Evolutionary conservation across 2,888 invertebrate genomes (phyloP).

Genomic region (Strigamia transsilvanica): DNA sequence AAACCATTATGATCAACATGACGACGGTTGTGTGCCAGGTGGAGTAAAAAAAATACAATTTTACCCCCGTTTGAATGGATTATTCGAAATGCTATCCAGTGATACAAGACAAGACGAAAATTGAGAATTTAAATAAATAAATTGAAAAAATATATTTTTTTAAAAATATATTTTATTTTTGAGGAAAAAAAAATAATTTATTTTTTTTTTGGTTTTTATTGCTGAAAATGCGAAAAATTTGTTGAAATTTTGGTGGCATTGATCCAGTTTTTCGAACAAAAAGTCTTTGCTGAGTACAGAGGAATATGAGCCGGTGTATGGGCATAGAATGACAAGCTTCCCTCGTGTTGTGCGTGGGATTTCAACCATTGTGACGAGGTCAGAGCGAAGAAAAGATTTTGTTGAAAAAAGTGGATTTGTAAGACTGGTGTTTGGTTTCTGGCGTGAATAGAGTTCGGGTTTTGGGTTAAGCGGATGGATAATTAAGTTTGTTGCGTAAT

Average conservation of each 20-base stretch:
- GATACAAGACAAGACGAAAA: neutral
- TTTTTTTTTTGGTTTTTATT: too few species aligned
- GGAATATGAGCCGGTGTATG: neutral
- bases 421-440: neutral
- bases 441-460: neutral
- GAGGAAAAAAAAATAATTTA: too few species aligned
- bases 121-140: neutral
- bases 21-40: neutral
- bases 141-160: too few species aligned
- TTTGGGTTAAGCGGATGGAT: neutral
- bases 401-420: neutral
- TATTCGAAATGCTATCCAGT: neutral
- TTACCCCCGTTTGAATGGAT: constrained; percentile 15
- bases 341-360: neutral
- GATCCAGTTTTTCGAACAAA: constrained; percentile 16
- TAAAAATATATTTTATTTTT: too few species aligned
- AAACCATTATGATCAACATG: neutral
- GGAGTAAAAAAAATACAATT: neutral
- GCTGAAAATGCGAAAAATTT: too few species aligned
- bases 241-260: constrained; percentile 20
- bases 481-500: neutral
- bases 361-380: neutral
- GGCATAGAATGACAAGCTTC: constrained; percentile 22
- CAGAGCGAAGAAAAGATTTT: neutral
- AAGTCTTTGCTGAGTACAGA: neutral